A percentile compares a stretch with the other conserved stretches of the same genome.
These are phyloP conservation scores for Andrena praecox DNA, from an alignment of 2,888 invertebrate genomes.

Conservation along the genomic window DNA sequence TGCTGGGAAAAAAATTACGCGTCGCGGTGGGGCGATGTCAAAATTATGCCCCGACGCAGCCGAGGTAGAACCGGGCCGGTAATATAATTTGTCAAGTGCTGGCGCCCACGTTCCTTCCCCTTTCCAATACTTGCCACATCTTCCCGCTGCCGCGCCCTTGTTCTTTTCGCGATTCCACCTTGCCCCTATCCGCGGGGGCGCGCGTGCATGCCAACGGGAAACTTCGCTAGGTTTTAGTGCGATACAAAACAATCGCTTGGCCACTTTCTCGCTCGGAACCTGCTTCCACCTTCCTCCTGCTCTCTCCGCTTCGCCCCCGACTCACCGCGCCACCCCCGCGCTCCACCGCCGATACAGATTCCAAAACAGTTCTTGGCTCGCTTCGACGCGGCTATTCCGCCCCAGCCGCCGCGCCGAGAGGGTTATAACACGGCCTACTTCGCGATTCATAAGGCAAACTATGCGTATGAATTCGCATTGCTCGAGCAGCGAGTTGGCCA, in stretches of 20 bases:
- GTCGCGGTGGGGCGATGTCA: background rate
- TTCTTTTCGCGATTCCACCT: constrained; percentile 37
- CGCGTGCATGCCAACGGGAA: constrained; percentile 60
- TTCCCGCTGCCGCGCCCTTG: constrained; percentile 12
- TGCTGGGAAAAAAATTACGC: background rate
- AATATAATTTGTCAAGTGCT: constrained; percentile 53
- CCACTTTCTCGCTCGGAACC: constrained; percentile 61
- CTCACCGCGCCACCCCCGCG: constrained; percentile 41
- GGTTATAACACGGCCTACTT: constrained; percentile 62
- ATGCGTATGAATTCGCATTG: constrained; percentile 68
- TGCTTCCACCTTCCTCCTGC: constrained; percentile 46
- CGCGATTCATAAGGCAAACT: constrained; percentile 68
- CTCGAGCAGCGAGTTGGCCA: constrained; percentile 39
- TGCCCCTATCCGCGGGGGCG: constrained; percentile 3
- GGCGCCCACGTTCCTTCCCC: constrained; percentile 40
- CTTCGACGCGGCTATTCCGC: constrained; percentile 20
- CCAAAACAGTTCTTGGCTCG: constrained; percentile 59
- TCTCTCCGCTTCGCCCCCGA: constrained; percentile 39
- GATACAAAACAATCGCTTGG: constrained; percentile 63
- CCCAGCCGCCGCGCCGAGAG: background rate
- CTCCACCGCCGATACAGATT: constrained; percentile 37
- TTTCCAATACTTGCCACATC: constrained; percentile 37
- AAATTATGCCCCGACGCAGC: constrained; percentile 19
- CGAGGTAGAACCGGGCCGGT: constrained; percentile 17
- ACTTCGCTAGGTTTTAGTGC: constrained; percentile 59